phyloP scores from a whole-genome alignment of 2,797 vertebrate species.

The Acanthiza pusilla region DNA sequence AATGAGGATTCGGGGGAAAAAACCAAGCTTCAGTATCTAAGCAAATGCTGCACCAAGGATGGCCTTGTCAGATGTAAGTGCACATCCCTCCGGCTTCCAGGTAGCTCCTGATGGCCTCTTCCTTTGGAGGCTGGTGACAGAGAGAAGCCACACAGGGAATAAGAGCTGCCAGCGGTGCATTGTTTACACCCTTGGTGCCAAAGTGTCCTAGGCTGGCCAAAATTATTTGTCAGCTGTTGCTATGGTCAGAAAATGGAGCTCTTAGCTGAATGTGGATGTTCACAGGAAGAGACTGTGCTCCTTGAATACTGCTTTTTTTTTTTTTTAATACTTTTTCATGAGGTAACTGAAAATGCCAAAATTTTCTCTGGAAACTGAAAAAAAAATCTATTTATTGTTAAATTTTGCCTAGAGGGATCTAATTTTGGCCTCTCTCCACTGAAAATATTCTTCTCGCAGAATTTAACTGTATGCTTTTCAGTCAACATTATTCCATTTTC shows the following conservation, averaged over 20 bases:
- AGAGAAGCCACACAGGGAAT: not conserved
- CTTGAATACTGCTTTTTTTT: not conserved
- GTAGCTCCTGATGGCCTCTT: not conserved
- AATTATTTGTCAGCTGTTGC: not conserved
- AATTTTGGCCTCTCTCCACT: not conserved
- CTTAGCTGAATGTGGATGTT: not conserved
- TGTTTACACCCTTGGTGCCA: fast-evolving
- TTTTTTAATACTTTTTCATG: not conserved
- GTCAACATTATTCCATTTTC: not conserved
- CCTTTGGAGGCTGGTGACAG: not conserved
- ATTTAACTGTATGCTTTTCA: not conserved
- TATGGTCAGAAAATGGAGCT: not conserved
- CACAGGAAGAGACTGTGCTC: not conserved
- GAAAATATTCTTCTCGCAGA: not conserved
- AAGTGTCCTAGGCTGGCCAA: not conserved
- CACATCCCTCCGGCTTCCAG: fast-evolving
- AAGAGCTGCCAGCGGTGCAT: not conserved
- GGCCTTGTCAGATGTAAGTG: fast-evolving
- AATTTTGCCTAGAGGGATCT: not conserved
- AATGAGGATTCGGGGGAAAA: not conserved
- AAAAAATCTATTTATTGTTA: not conserved
- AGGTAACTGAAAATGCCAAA: not conserved
- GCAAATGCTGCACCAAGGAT: not conserved
- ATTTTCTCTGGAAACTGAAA: not conserved
- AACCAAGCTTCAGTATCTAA: not conserved